Conservation (phyloP, 2,113 vertebrate species). For the human (Homo sapiens) region GRCh38 chr5:71835501-71836000, state of each 20-base stretch:
- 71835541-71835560: too few relatives aligned
- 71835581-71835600: too few relatives aligned
- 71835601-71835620: too few relatives aligned
- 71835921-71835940: not conserved
- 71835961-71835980: not conserved
- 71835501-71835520: too few relatives aligned
- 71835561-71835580: too few relatives aligned
- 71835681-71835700: too few relatives aligned
- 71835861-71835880: not conserved
- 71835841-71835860: not conserved
- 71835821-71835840: not conserved
- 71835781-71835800: not conserved
- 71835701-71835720: not conserved
- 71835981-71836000: not conserved
- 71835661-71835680: too few relatives aligned
- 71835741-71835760: not conserved
- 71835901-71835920: not conserved
- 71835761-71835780: not conserved
- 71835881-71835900: not conserved
- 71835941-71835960: not conserved
- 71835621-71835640: too few relatives aligned
- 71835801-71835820: not conserved
- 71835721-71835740: constrained; percentile 1
- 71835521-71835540: too few relatives aligned
- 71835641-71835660: too few relatives aligned